A percentile compares a stretch with the other conserved stretches of the same genome.
Conservation (phyloP, 2,113 vertebrate species). For the Entosphenus tridentatus region DNA sequence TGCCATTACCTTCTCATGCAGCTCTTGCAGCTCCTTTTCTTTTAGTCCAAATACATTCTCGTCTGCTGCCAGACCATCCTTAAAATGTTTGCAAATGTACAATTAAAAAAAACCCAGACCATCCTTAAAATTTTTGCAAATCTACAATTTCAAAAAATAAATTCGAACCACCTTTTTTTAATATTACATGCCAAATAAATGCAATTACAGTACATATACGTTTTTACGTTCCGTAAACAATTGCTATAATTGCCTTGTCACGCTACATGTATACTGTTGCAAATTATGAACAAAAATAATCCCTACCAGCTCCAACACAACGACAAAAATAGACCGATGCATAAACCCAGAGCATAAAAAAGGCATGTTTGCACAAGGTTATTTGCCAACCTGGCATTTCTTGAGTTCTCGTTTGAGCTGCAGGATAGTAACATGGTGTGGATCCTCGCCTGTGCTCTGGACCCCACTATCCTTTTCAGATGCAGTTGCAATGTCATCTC, state of each 20-base stretch:
- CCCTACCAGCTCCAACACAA: too few relatives aligned
- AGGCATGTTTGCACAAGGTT: too few relatives aligned
- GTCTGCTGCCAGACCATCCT: slow-evolving; percentile 32
- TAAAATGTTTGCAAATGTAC: slow-evolving; percentile 1
- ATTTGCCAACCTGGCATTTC: slow-evolving; percentile 36
- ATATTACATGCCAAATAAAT: background rate
- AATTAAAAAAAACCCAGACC: background rate
- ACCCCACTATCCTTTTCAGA: slow-evolving; percentile 12
- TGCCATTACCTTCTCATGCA: slow-evolving; percentile 24
- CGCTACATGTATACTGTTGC: background rate
- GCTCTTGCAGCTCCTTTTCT: slow-evolving; percentile 25
- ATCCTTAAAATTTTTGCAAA: background rate
- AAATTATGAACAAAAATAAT: background rate
- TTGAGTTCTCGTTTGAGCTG: slow-evolving; percentile 40
- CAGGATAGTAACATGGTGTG: slow-evolving; percentile 22
- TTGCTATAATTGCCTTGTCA: background rate
- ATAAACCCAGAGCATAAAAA: slow-evolving; percentile 11
- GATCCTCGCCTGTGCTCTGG: slow-evolving; percentile 17
- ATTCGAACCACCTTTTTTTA: background rate
- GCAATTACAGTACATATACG: background rate
- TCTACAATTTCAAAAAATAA: background rate
- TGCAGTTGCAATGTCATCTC: slow-evolving; percentile 14
- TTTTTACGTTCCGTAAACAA: background rate
- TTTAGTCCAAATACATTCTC: slow-evolving; percentile 31
- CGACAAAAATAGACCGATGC: background rate